Evolutionary conservation across 92 coral and sea anemone genomes (phyloP), one percentile per base, ranked within the genome.

Genomic region (Parazoanthus swiftii): DNA sequence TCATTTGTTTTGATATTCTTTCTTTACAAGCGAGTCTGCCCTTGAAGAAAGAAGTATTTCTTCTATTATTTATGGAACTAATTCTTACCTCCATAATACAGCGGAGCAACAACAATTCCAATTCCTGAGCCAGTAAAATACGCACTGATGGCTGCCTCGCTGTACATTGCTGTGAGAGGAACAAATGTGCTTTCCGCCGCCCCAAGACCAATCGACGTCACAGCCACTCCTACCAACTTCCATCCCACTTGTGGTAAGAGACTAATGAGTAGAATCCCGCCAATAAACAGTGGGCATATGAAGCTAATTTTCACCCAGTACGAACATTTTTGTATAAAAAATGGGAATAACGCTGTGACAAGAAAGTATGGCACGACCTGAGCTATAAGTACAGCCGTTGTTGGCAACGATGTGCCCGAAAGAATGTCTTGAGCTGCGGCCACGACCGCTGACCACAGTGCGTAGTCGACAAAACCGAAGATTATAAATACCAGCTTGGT

Each of bases 391-490:
- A 73, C 77, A 0, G 42, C 46, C 18, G 77, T 29, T 3, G 77
- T 73, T 26, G 77, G 77, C 37, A 73, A 36, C 42, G 43, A 73
- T 7, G 77, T 26, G 42, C 13, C 39, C 16, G 43, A 26, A 26
- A 73, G 77, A 29, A 73, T 29, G 77, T 73, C 77, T 73, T 73
- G 77, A 8, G 77, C 77, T 15, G 77, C 77, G 42, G 18, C 37
- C 5, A 21, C 15, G 1, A 73, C n/a, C 37, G n/a, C 77, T 29
- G 77, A 73, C 77, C 77, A 73, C 42, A 35, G 21, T 25, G 77
- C 0, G 20, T 73, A 73, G n/a, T 1, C 14, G 77, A 73, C 77
- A 15, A 7, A 9, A 15, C 77, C 43, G 42, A 73, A 73, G 25
- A 10, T 35, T 4, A 73, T 26, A 21, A 73, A 73, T 36, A 36